Evolutionary conservation across 2,888 invertebrate genomes (phyloP).

Genomic region (Lochmaea crataegi): DNA sequence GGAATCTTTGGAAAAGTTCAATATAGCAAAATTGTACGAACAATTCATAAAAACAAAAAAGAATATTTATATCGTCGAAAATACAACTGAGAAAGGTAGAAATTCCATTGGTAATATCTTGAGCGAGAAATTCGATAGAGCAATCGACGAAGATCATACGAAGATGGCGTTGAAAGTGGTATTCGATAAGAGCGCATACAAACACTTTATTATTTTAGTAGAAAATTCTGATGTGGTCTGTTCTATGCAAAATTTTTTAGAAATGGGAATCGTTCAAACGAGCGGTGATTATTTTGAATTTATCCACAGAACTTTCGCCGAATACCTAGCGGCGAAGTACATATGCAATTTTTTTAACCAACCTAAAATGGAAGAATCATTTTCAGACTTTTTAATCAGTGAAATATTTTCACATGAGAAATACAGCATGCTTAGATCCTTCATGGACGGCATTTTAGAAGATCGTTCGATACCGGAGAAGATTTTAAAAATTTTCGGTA

Average conservation of each 20-base stretch:
- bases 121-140: slow-evolving; percentile 4
- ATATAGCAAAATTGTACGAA: slow-evolving; percentile 13
- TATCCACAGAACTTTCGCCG: slow-evolving; percentile 17
- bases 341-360: not conserved
- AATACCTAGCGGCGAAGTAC: slow-evolving; percentile 15
- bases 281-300: not conserved
- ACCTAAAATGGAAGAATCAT: not conserved
- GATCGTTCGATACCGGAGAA: not conserved
- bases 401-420: not conserved
- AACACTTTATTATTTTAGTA: slow-evolving; percentile 2
- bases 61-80: slow-evolving; percentile 24
- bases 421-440: not conserved
- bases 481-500: not conserved
- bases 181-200: not conserved
- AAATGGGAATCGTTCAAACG: not conserved
- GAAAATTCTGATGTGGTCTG: not conserved
- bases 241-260: not conserved
- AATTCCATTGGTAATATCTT: not conserved
- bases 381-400: not conserved
- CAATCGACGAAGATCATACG: slow-evolving; percentile 1
- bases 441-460: not conserved
- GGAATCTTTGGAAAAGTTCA: not conserved
- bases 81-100: slow-evolving; percentile 9
- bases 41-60: slow-evolving; percentile 25
- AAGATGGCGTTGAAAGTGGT: slow-evolving; percentile 1